phyloP scores from a whole-genome alignment of 2,888 invertebrate genomes.

The Calameuta filiformis region DNA sequence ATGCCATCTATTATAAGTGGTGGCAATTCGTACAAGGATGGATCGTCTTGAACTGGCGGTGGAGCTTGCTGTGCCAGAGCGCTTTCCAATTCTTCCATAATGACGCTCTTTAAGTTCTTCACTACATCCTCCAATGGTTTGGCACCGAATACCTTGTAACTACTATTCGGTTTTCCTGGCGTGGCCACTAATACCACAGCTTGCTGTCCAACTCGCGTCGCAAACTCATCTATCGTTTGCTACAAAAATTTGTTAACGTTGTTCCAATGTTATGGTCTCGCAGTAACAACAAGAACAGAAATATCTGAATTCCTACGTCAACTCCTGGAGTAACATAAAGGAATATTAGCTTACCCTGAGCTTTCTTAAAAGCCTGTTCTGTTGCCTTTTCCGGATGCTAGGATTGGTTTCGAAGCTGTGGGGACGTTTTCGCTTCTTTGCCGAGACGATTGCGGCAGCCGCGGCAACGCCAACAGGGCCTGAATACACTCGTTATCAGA shows the following conservation, averaged over 20 bases:
- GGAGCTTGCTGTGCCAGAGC: slow-evolving; percentile 94
- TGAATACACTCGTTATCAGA: slow-evolving; percentile 54
- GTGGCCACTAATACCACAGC: slow-evolving; percentile 96
- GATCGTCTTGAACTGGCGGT: slow-evolving; percentile 87
- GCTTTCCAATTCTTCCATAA: slow-evolving; percentile 95
- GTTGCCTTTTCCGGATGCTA: slow-evolving; percentile 94
- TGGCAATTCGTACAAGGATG: slow-evolving; percentile 93
- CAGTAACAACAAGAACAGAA: slow-evolving; percentile 5
- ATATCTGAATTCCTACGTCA: neutral
- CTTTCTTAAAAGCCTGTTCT: slow-evolving; percentile 90
- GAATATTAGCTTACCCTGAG: slow-evolving; percentile 73
- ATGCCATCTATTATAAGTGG: slow-evolving; percentile 97
- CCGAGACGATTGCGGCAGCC: slow-evolving; percentile 95
- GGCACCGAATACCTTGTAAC: slow-evolving; percentile 96
- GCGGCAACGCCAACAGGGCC: slow-evolving; percentile 96
- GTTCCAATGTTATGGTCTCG: neutral
- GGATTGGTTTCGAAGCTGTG: slow-evolving; percentile 98
- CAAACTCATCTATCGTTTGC: slow-evolving; percentile 97
- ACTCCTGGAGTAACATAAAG: neutral
- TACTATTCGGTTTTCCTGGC: slow-evolving; percentile 95
- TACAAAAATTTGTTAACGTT: slow-evolving; percentile 56
- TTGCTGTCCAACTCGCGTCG: slow-evolving; percentile 96
- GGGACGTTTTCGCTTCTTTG: slow-evolving; percentile 93
- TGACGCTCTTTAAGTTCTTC: slow-evolving; percentile 87
- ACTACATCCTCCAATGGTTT: slow-evolving; percentile 97